Evolutionary conservation across 2,888 invertebrate genomes (phyloP).

Genomic region (Eupeodes luniger): DNA sequence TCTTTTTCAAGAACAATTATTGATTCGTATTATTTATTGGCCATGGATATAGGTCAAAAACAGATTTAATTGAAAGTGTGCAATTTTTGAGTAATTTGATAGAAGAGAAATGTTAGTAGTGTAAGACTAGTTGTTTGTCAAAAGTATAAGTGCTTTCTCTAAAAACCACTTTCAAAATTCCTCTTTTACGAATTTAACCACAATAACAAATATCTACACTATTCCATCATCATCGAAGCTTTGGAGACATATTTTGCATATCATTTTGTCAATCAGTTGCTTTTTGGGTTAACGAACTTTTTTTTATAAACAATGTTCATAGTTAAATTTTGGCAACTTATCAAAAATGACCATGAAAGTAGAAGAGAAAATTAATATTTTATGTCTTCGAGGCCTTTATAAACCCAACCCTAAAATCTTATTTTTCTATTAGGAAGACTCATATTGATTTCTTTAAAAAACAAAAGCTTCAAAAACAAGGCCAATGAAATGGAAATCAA

Average conservation of each 20-base stretch:
- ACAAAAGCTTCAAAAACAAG: not conserved
- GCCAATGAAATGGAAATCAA: constrained; percentile 31
- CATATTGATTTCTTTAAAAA: not conserved
- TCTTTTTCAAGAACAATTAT: too few species aligned
- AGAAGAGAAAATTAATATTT: not conserved
- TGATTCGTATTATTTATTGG: too few species aligned
- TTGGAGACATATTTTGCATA: not conserved
- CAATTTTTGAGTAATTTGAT: too few species aligned
- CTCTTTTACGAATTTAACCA: too few species aligned
- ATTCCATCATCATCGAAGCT: not conserved
- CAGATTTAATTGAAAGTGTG: too few species aligned
- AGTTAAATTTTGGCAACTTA: not conserved
- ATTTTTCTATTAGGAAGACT: not conserved
- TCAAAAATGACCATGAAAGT: constrained; percentile 5
- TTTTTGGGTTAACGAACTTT: not conserved
- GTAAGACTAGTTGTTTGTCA: too few species aligned
- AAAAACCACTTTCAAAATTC: too few species aligned
- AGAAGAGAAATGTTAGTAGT: too few species aligned
- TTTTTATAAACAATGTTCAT: not conserved
- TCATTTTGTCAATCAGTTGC: not conserved
- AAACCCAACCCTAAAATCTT: not conserved
- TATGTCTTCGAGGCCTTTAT: not conserved
- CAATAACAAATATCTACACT: too few species aligned
- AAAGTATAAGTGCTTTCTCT: too few species aligned
- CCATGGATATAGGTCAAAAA: too few species aligned